Evolutionary conservation across 2,113 vertebrate species (phyloP), one percentile per base, ranked within the genome.

Genomic region (Ptychochromis oligacanthus): DNA sequence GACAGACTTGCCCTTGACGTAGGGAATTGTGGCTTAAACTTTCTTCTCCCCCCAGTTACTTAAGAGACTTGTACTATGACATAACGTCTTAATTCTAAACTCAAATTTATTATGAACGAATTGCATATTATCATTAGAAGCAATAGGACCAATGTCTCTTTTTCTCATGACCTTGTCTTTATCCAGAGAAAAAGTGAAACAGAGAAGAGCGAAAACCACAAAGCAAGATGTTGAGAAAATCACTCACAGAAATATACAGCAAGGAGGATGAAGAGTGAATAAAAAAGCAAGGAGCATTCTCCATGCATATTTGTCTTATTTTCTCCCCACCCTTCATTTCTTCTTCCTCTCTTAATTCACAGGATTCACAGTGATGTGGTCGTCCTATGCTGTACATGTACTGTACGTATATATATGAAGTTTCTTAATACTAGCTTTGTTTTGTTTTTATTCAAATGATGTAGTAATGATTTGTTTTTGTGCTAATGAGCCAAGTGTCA

Each of bases 81-180:
- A 34, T 82, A 75, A 75, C 1, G 4, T 75, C 81, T 6, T 82
- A 86, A 90, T 70, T 79, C 65, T 82, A 15, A 84, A 87, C 74
- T 84, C 76, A 85, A 78, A 87, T 83, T 34, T 87, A 54, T 79
- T 80, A 75, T 72, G 80, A 82, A 31, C 34, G 0, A 8, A 75
- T 60, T 76, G 70, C 62, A 81, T 82, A 46, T 80, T 65, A 79
- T 84, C n/a, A 77, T 83, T 64, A 79, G 28, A 65, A 13, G 2
- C n/a, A 31, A 31, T 52, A 18, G n/a, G 24, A 72, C 10, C 46
- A 52, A 24, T 20, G 17, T 52, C 24, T 31, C 65, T 10, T 52
- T 0, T 70, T 70, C 43, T 70, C 11, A 70, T 70, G 43, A 31
- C 0, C 46, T 70, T 70, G 15, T 67, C 26, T 26, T 67, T 67